These are phyloP conservation scores for Tinamus guttatus DNA, from an alignment of 2,113 vertebrate genomes.

Conservation along the genomic window DNA sequence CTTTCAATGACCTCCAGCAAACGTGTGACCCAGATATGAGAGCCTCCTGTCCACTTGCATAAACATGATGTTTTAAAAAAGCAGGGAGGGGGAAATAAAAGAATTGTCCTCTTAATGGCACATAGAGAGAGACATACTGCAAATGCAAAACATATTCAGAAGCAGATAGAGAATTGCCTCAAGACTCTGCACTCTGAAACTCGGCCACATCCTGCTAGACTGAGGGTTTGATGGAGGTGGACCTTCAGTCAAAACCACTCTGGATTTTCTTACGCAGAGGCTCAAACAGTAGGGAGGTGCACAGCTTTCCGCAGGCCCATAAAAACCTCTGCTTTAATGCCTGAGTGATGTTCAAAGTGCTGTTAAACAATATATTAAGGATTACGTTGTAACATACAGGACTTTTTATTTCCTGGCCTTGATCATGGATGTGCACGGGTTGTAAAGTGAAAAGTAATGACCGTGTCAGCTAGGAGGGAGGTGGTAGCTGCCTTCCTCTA, in stretches of 20 bases:
- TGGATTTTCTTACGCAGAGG: neutral
- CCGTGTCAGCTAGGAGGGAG: neutral
- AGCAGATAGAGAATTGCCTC: slow-evolving; percentile 66
- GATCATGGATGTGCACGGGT: neutral
- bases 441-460: neutral
- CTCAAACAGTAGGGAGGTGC: neutral
- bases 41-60: slow-evolving; percentile 80
- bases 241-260: neutral
- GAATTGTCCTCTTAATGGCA: slow-evolving; percentile 58
- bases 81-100: slow-evolving; percentile 48
- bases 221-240: neutral
- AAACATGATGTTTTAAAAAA: slow-evolving; percentile 79
- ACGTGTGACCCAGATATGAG: slow-evolving; percentile 82
- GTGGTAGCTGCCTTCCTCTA: neutral
- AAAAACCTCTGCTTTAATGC: neutral
- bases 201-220: neutral
- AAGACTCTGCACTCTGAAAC: slow-evolving; percentile 33
- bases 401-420: neutral
- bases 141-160: slow-evolving; percentile 60
- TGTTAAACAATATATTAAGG: neutral
- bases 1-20: slow-evolving; percentile 86
- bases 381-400: accelerated
- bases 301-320: neutral
- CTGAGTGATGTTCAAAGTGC: neutral
- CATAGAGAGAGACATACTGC: slow-evolving; percentile 54